Conservation (phyloP, 2,113 vertebrate genomes). For the Oryzias javanicus region DNA sequence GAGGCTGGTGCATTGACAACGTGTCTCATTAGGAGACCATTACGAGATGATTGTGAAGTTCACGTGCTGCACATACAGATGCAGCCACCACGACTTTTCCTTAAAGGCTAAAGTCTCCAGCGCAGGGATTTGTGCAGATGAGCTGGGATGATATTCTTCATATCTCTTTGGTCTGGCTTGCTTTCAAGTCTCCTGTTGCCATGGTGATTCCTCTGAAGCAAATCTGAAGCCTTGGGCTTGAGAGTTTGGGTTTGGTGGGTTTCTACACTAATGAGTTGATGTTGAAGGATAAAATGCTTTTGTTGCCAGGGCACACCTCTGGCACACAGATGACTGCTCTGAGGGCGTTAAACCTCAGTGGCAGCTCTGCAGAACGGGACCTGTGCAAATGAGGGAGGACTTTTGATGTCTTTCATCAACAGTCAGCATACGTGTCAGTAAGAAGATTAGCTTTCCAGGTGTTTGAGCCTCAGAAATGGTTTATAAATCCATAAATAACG, state of each 20-base stretch:
- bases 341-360: too few relatives aligned
- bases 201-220: slow-evolving; percentile 31
- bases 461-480: background rate
- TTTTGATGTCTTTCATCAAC: background rate
- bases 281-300: slow-evolving; percentile 5
- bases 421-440: background rate
- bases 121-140: slow-evolving; percentile 4
- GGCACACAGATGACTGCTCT: background rate
- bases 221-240: slow-evolving; percentile 14
- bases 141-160: background rate
- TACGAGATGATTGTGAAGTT: background rate
- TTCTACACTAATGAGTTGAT: slow-evolving; percentile 11
- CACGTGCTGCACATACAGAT: background rate
- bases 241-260: slow-evolving; percentile 4
- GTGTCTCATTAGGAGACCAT: too few relatives aligned
- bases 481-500: too few relatives aligned
- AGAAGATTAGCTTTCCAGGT: background rate
- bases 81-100: background rate
- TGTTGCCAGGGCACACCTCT: slow-evolving; percentile 9
- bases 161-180: slow-evolving; percentile 2
- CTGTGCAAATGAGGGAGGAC: background rate
- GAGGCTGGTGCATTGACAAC: too few relatives aligned
- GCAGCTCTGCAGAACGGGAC: background rate
- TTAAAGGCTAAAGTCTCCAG: background rate
- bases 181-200: slow-evolving; percentile 23